Base-by-base conservation (phyloP, 2,888 invertebrate species). In the Cerceris rybyensis region DNA sequence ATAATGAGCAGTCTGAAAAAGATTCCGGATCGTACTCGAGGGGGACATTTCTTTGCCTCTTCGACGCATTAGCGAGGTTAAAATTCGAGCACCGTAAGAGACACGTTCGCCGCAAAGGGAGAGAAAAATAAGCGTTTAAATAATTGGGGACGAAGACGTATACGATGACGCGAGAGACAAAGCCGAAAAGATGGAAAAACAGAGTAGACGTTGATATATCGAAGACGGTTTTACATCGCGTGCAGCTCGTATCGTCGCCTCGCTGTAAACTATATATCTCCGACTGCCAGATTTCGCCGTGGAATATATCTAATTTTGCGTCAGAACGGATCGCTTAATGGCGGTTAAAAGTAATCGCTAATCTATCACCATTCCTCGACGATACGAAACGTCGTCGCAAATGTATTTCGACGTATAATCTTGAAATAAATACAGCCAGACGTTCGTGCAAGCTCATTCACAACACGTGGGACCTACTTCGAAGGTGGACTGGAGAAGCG, bases 291-390 rank as follows among this genome's bases (percentile, higher is more conserved):
- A 13, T 14, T 28, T 28, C 28, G 28, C 13, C 46, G 46, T 16
- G 28, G 28, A 28, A 28, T 28, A 28, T 4, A 4, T 28, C 28
- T 28, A 50, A 63, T 63, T 50, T 39, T 39, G 59, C 13, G 58
- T 42, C 59, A 13, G 58, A 41, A 41, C 41, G n/a, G 14, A 42
- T 43, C 59, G 59, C 52, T 60, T 54, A 60, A 60, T 52, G 14
- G 17, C 50, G 16, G 59, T 52, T 60, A 52, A 52, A 52, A 52
- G 50, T 69, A 69, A 69, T 69, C 52, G 59, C 16, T 13, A 59
- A 16, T 60, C 11, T 8, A 46, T 46, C 46, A 11, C 11, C 8
- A 46, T 11, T 8, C 46, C 9, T 6, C 9, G 8, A 46, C 11
- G 9, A 11, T 46, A 11, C 46, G 46, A 46, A 46, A 8, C 9